phyloP scores from a whole-genome alignment of 2,888 invertebrate species.

The Folsomia manolachei region DNA sequence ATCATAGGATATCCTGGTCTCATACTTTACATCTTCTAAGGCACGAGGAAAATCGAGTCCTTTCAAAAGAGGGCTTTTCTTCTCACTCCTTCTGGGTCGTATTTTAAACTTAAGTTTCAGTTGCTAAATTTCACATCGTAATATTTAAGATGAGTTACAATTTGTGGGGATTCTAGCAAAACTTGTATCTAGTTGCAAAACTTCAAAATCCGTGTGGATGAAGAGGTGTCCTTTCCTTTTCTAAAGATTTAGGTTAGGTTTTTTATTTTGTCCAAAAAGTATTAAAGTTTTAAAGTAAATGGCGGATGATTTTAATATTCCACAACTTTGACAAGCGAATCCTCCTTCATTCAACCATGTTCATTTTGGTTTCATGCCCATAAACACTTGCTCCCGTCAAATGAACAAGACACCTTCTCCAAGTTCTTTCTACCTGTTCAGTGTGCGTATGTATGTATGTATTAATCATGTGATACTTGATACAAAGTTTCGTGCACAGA shows the following conservation, averaged over 20 bases:
- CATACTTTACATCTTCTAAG: not conserved
- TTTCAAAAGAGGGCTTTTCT: no score
- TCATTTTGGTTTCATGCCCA: not conserved
- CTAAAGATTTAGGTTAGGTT: not conserved
- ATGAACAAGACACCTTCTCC: not conserved
- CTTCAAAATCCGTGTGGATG: not conserved
- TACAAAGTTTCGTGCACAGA: no score
- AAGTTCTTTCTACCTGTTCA: not conserved
- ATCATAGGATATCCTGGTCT: not conserved
- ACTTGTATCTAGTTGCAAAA: not conserved
- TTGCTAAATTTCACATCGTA: not conserved
- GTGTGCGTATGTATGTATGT: not conserved
- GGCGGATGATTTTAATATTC: not conserved
- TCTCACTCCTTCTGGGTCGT: not conserved
- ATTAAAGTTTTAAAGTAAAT: not conserved
- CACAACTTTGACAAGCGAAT: not conserved
- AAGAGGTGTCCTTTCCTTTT: not conserved
- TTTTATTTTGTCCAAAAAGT: not conserved
- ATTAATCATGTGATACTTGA: no score
- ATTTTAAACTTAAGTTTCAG: not conserved
- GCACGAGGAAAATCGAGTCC: no score
- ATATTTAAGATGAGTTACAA: not conserved
- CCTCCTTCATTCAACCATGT: not conserved
- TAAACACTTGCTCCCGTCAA: not conserved
- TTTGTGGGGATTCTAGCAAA: no score